These are phyloP conservation scores for pig (Sus scrofa) DNA, from an alignment of 2,113 vertebrate genomes.

Conservation along the genomic window T2T-Sscrofa CM000819.6:104890001-104890500, in stretches of 20 bases:
- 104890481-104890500: not conserved
- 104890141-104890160: not conserved
- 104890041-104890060: conserved; percentile 49
- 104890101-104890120: not conserved
- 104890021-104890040: conserved; percentile 51
- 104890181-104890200: conserved; percentile 29
- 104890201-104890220: conserved; percentile 1
- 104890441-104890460: not conserved
- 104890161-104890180: not conserved
- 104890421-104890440: conserved; percentile 27
- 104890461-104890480: not conserved
- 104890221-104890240: not conserved
- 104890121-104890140: conserved; percentile 3
- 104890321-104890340: not conserved
- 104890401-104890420: not conserved
- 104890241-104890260: conserved; percentile 1
- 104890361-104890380: not conserved
- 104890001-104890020: conserved; percentile 39
- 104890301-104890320: not conserved
- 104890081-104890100: conserved; percentile 11
- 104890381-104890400: not conserved
- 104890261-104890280: not conserved
- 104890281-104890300: not conserved
- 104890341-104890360: not conserved
- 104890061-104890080: conserved; percentile 22